Percentiles rank a stretch among this genome's conserved stretches.
Conservation (phyloP, 2,888 invertebrate species). For the Agrypnus murinus region DNA sequence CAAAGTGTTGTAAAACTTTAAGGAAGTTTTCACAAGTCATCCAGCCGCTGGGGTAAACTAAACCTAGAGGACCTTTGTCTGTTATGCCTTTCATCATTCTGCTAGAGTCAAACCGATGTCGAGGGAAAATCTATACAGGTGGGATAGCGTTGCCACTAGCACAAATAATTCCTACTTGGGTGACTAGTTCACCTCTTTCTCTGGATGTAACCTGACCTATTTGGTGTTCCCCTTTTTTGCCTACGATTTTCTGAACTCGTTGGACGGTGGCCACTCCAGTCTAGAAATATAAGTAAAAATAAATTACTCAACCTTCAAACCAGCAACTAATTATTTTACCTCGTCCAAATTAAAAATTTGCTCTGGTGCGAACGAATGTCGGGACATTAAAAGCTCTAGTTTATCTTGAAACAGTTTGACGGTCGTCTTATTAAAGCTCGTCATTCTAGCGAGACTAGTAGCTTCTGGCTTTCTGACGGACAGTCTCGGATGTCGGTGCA, state of each 20-base stretch:
- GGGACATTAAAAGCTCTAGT: background rate
- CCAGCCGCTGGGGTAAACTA: conserved; percentile 58
- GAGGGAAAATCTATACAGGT: conserved; percentile 20
- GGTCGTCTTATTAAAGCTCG: conserved; percentile 20
- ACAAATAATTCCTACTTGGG: conserved; percentile 15
- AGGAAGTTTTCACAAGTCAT: conserved; percentile 61
- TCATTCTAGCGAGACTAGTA: too few relatives aligned
- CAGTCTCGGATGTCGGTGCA: conserved; percentile 26
- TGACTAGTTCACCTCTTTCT: conserved; percentile 28
- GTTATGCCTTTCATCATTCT: conserved; percentile 52
- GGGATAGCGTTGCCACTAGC: conserved; percentile 20
- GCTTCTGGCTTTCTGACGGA: conserved; percentile 38
- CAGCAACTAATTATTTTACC: background rate
- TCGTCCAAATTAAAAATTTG: conserved; percentile 17
- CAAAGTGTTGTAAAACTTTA: conserved; percentile 61
- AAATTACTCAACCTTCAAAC: background rate
- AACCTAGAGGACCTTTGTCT: conserved; percentile 40
- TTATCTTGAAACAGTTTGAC: conserved; percentile 34
- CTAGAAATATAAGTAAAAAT: background rate
- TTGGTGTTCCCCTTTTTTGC: conserved; percentile 22
- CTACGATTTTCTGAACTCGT: conserved; percentile 31
- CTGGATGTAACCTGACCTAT: conserved; percentile 31
- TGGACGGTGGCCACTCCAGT: conserved; percentile 15
- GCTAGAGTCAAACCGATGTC: conserved; percentile 12
- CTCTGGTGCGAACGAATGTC: background rate